A percentile compares a stretch with the other conserved stretches of the same genome.
Conservation (phyloP, 2,113 vertebrate species). For the Heterotilapia buettikoferi region DNA sequence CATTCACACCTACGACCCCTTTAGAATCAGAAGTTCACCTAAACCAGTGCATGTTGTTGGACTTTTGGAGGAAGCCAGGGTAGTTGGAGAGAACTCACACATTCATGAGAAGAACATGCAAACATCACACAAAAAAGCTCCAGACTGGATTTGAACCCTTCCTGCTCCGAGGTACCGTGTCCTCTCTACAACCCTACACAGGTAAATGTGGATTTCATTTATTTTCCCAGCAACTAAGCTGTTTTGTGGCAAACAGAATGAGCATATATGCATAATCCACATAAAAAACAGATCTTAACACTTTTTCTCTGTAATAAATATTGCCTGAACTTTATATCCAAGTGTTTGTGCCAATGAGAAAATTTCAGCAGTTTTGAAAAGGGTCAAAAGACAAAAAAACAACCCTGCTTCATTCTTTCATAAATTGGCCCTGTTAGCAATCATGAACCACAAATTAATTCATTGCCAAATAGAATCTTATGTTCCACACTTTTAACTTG, state of each 20-base stretch:
- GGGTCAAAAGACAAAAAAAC: neutral
- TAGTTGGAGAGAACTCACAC: neutral
- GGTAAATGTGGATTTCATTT: neutral
- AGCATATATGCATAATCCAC: neutral
- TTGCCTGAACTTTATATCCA: neutral
- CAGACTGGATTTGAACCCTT: neutral
- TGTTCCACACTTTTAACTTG: slow-evolving; percentile 18
- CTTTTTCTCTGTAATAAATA: neutral
- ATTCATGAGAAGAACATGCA: neutral
- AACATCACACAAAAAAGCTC: neutral
- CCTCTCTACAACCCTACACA: neutral
- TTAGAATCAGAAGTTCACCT: neutral
- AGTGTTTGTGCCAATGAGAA: neutral
- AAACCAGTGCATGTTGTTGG: neutral
- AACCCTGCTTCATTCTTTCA: neutral
- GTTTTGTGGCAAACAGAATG: neutral
- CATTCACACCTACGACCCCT: neutral
- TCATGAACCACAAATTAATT: neutral
- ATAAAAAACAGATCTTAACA: neutral
- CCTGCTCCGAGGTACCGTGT: neutral
- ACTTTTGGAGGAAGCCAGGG: neutral
- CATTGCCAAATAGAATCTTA: neutral
- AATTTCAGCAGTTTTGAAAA: neutral
- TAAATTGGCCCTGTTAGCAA: neutral
- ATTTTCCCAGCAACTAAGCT: neutral